Percentiles rank a stretch among this genome's conserved stretches.
Conservation (phyloP, 53 echinoderm and acorn worm species). For the Actinopyga echinites region DNA sequence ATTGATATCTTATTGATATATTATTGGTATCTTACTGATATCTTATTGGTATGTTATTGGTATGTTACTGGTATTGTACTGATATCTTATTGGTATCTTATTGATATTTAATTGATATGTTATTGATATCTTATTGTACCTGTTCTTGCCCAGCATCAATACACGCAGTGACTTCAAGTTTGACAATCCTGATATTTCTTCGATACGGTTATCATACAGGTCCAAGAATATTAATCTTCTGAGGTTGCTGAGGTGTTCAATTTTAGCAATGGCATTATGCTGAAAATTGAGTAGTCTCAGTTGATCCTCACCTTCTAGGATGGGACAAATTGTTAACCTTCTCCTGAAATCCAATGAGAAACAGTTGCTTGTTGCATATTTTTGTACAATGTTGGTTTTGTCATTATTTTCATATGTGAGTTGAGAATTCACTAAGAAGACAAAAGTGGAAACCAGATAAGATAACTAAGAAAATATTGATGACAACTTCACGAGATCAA, state of each 20-base stretch:
- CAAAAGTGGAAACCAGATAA: too few relatives aligned
- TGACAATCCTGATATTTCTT: constrained; percentile 88
- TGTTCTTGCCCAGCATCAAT: constrained; percentile 98
- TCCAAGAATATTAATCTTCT: constrained; percentile 94
- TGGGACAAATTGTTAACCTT: constrained; percentile 84
- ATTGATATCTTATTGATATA: too few relatives aligned
- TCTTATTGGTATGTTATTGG: too few relatives aligned
- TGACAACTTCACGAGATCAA: too few relatives aligned
- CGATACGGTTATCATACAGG: constrained; percentile 97
- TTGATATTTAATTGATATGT: too few relatives aligned
- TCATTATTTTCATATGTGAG: too few relatives aligned
- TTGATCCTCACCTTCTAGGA: constrained; percentile 94
- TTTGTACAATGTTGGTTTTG: neutral
- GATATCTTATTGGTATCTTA: too few relatives aligned
- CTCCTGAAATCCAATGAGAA: constrained; percentile 62
- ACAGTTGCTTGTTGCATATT: neutral
- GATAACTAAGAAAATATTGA: too few relatives aligned
- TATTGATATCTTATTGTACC: constrained; percentile 27
- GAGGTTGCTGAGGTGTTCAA: constrained; percentile 79
- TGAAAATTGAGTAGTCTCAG: constrained; percentile 93
- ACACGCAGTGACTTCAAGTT: constrained; percentile 86
- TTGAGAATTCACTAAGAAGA: too few relatives aligned
- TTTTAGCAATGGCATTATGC: constrained; percentile 87
- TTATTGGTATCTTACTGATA: too few relatives aligned
- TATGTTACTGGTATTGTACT: too few relatives aligned